Percentiles rank a stretch among this genome's conserved stretches.
Conservation (phyloP, 2,888 invertebrate genomes). For the Alloplasta piceator region DNA sequence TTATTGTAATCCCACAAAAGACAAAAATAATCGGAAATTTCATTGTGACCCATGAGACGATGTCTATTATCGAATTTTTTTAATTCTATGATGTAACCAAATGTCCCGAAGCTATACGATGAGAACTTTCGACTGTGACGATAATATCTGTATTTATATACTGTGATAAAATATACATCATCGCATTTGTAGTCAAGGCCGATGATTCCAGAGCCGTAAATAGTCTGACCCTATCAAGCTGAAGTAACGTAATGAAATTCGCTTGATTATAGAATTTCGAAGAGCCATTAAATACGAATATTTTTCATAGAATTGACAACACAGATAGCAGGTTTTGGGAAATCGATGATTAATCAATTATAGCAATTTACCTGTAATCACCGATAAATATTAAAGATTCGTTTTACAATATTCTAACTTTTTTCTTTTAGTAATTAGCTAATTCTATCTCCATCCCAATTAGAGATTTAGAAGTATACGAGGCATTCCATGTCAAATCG, state of each 20-base stretch:
- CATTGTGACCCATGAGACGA: neutral
- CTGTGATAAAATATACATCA: conserved; percentile 25
- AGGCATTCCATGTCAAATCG: too few relatives aligned
- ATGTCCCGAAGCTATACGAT: conserved; percentile 18
- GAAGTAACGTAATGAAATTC: conserved; percentile 14
- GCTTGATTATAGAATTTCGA: neutral
- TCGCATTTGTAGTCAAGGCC: conserved; percentile 39
- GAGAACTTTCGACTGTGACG: conserved; percentile 6
- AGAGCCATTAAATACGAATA: neutral
- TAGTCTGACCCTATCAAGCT: conserved; percentile 40
- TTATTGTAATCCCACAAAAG: too few relatives aligned
- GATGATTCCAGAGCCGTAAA: conserved; percentile 46
- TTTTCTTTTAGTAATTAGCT: too few relatives aligned
- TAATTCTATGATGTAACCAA: neutral
- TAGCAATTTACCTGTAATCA: too few relatives aligned
- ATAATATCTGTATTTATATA: neutral
- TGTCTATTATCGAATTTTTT: neutral
- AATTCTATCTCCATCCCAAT: too few relatives aligned
- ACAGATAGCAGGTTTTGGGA: neutral
- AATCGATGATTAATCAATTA: too few relatives aligned
- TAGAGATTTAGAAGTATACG: too few relatives aligned
- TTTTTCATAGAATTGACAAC: neutral
- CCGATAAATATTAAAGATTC: too few relatives aligned
- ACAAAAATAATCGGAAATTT: neutral
- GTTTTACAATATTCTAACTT: too few relatives aligned